Base-by-base conservation (phyloP, 2,888 invertebrate genomes). In the Ophion costatus region DNA sequence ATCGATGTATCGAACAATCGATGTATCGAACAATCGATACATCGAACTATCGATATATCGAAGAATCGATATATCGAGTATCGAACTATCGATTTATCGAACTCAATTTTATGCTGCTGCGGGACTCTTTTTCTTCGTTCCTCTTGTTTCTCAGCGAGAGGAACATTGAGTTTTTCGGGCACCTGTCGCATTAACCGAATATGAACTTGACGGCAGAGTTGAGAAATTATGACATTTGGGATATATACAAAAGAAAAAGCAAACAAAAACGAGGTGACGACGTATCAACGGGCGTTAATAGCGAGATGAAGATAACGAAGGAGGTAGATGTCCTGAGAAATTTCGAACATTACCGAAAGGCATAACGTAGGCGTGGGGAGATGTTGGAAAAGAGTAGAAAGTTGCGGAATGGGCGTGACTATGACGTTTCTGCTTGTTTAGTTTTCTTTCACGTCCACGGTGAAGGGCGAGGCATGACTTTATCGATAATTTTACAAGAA, bases 261-360 rank as follows among this genome's bases (percentile, higher is more conserved):
- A 59, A 20, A 59, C 4, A 59, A 20, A 59, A 61, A 74, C 57
- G 76, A 76, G 61, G 66, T 51, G 51, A 51, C 51, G 51, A 51
- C 17, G 51, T 51, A 51, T 51, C 51, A 51, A 51, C 17, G 38
- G 38, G 9, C 38, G 9, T 38, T 38, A 38, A 51, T 51, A 17
- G 51, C 51, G 51, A 0, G 14, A 17, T 51, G 51, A 38, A 38
- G 1, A 7, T 38, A 11, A 5, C n/a, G 20, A 22, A 63, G 10
- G 22, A 10, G 61, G 17, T 14, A 63, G 7, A 11, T 29, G 2
- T 14, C 11, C 17, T 63, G 22, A 20, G 1, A 20, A 38, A 24
- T 42, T 20, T 42, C 6, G 22, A 9, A 0, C 22, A 42, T 14
- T 67, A 67, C 22, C 22, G 1, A 22, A 22, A 22, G 42, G 67